Evolutionary conservation across 1,140 invertebrate genomes (phyloP).

Genomic region (Conopomorpha cramerella): DNA sequence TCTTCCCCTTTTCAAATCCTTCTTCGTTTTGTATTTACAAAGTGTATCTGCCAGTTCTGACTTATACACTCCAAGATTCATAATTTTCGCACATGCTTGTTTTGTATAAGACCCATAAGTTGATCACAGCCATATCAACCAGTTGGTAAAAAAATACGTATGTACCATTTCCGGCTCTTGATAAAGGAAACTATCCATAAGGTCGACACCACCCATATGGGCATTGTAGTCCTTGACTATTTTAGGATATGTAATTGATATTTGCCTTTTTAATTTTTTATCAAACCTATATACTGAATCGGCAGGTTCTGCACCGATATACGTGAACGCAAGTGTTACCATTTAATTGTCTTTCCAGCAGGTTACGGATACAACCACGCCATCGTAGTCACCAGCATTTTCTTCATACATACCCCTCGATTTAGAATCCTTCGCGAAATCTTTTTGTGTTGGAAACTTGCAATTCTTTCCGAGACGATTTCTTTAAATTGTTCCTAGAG

Average conservation of each 20-base stretch:
- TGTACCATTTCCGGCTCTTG: slow-evolving; percentile 15
- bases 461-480: slow-evolving; percentile 13
- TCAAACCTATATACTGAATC: slow-evolving; percentile 4
- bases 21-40: no score
- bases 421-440: slow-evolving; percentile 11
- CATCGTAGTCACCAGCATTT: slow-evolving; percentile 11
- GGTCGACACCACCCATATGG: no score
- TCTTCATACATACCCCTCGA: slow-evolving; percentile 13
- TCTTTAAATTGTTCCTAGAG: slow-evolving; percentile 13
- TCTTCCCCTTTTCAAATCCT: no score
- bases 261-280: no score
- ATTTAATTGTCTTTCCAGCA: no score
- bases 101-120: no score
- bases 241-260: slow-evolving; percentile 7
- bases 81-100: no score
- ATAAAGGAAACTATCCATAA: slow-evolving; percentile 8
- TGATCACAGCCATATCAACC: no score
- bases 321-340: slow-evolving; percentile 8
- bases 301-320: slow-evolving; percentile 9
- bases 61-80: no score
- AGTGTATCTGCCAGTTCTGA: no score
- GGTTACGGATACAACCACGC: slow-evolving; percentile 9
- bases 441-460: slow-evolving; percentile 12
- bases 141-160: no score
- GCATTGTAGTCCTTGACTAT: slow-evolving; percentile 8